Evolutionary conservation across 2,113 vertebrate genomes (phyloP).

Genomic region (Pycnonotus jocosus): DNA sequence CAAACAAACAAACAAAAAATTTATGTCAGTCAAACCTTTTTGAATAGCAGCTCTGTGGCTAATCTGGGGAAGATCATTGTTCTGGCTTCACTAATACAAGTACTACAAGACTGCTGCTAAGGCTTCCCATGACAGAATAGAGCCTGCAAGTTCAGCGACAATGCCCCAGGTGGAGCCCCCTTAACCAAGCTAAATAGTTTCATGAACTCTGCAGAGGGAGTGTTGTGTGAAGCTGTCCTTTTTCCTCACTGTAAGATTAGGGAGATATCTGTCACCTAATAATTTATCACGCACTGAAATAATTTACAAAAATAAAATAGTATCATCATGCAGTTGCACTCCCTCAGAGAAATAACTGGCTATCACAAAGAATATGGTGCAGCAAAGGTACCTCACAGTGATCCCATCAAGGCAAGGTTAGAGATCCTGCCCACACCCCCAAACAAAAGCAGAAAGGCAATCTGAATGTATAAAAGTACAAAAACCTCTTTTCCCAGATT

Average conservation of each 20-base stretch:
- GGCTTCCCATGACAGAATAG: not conserved
- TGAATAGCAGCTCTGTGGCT: conserved; percentile 27
- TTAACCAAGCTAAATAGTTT: not conserved
- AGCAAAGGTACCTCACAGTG: not conserved
- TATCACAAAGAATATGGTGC: not conserved
- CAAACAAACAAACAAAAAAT: not conserved
- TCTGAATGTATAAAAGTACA: not conserved
- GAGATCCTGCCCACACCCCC: fast-evolving
- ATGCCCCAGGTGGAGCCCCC: not conserved
- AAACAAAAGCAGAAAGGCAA: not conserved
- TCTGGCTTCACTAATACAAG: not conserved
- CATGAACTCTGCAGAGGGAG: not conserved
- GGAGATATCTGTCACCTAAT: not conserved
- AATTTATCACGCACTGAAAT: not conserved
- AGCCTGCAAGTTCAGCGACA: not conserved
- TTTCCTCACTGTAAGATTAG: not conserved
- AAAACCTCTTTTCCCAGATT: not conserved
- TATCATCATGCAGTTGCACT: not conserved
- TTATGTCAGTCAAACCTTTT: not conserved
- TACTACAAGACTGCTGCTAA: not conserved
- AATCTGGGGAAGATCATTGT: not conserved
- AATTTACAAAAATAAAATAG: not conserved
- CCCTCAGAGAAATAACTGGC: not conserved
- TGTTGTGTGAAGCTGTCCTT: not conserved
- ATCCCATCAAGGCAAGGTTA: not conserved